Percentiles rank a stretch among this genome's conserved stretches.
phyloP scores from a whole-genome alignment of 2,113 vertebrate species.

The Herpailurus yagouaroundi region DNA sequence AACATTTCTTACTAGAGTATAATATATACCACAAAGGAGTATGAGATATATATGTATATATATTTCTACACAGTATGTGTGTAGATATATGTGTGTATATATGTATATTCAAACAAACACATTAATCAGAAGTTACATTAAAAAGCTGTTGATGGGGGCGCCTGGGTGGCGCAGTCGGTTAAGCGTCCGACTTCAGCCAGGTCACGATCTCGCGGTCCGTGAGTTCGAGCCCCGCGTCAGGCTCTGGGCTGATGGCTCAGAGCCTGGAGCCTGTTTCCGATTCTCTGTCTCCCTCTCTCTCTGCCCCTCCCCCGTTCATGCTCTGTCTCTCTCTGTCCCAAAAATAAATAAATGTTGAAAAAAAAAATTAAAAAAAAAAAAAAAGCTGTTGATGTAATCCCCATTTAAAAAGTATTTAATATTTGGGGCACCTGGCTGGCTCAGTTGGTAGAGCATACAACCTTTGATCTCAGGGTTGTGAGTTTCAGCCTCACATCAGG shows the following conservation, averaged over 20 bases:
- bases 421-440: not conserved
- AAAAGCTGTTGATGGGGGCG: not conserved
- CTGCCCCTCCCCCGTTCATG: too few species aligned
- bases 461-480: not conserved
- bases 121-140: not conserved
- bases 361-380: too few species aligned
- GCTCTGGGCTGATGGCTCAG: too few species aligned
- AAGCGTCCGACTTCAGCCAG: too few species aligned
- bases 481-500: not conserved
- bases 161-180: too few species aligned
- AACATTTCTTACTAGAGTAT: not conserved
- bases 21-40: slow-evolving; percentile 18
- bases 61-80: not conserved
- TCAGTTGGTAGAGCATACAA: not conserved
- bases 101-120: not conserved
- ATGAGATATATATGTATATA: not conserved
- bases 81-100: not conserved
- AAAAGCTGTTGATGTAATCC: not conserved
- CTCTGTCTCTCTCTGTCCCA: too few species aligned
- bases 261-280: too few species aligned
- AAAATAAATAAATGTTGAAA: too few species aligned
- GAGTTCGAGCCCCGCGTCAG: too few species aligned
- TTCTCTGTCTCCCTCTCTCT: too few species aligned
- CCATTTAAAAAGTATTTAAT: not conserved
- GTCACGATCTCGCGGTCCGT: too few species aligned